These are phyloP conservation scores for Liolophura sinensis DNA, from an alignment of 1,140 invertebrate species.

Conservation along the genomic window DNA sequence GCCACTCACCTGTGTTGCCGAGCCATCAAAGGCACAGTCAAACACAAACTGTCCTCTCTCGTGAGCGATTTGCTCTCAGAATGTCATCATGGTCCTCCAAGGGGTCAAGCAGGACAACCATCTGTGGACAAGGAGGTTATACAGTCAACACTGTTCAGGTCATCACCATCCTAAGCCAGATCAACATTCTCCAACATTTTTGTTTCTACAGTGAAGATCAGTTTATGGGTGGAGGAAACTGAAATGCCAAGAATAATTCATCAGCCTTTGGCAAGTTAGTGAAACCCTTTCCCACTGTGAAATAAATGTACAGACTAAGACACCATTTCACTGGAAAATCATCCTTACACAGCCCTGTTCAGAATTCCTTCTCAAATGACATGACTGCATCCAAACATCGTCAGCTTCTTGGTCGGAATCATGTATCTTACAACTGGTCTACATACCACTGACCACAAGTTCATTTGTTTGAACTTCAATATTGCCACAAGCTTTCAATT, in stretches of 20 bases:
- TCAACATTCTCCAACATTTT: background rate
- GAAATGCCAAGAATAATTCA: background rate
- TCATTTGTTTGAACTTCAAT: no score
- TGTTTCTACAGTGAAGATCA: background rate
- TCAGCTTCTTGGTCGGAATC: background rate
- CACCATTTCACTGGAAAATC: no score
- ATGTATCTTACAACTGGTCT: background rate
- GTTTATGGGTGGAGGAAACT: background rate
- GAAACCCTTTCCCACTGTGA: background rate
- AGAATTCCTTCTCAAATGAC: background rate
- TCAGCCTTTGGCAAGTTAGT: background rate
- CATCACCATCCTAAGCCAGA: background rate
- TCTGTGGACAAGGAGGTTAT: conserved; percentile 57
- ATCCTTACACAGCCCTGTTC: no score
- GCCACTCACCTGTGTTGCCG: conserved; percentile 58
- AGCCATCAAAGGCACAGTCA: conserved; percentile 77
- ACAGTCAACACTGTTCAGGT: background rate
- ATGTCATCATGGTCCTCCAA: conserved; percentile 68
- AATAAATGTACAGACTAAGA: no score
- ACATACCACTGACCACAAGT: no score
- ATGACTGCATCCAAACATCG: background rate
- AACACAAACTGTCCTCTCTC: conserved; percentile 82
- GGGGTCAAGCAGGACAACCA: conserved; percentile 69
- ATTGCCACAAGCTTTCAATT: no score
- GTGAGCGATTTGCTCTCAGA: conserved; percentile 68